These are phyloP conservation scores for Takifugu rubripes DNA, from an alignment of 2,797 vertebrate species.

Conservation along the genomic window DNA sequence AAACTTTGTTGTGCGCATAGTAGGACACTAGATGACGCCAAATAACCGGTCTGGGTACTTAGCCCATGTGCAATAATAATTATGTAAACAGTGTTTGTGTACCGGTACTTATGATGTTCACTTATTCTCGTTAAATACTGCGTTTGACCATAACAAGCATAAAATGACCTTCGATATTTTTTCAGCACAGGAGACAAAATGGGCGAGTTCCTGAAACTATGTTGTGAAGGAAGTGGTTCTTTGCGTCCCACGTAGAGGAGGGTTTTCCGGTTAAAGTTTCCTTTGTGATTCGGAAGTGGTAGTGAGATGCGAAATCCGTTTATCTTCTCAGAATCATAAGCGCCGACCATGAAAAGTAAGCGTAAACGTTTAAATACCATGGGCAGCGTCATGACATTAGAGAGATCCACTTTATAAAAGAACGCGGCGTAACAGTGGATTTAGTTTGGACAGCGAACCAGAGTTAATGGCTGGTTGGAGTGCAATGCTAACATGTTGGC, in stretches of 20 bases:
- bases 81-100: no score
- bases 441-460: background rate
- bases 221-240: constrained; percentile 41
- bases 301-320: constrained; percentile 42
- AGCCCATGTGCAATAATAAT: background rate
- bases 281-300: constrained; percentile 73
- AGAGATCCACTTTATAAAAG: constrained; percentile 1
- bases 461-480: constrained; percentile 8
- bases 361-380: background rate
- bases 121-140: background rate
- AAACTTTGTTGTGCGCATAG: rapidly evolving
- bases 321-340: constrained; percentile 32
- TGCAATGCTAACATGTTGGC: constrained; percentile 40
- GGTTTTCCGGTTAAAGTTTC: constrained; percentile 76
- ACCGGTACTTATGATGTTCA: background rate
- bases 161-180: background rate
- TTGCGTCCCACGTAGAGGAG: constrained; percentile 49
- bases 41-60: constrained; percentile 2
- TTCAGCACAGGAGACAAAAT: background rate
- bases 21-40: constrained; percentile 42
- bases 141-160: background rate
- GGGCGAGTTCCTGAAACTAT: background rate
- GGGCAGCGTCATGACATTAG: background rate
- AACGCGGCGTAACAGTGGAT: background rate
- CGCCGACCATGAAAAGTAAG: constrained; percentile 62